These are phyloP conservation scores for Callospermophilus lateralis DNA, from an alignment of 2,113 vertebrate species.

Conservation along the genomic window DNA sequence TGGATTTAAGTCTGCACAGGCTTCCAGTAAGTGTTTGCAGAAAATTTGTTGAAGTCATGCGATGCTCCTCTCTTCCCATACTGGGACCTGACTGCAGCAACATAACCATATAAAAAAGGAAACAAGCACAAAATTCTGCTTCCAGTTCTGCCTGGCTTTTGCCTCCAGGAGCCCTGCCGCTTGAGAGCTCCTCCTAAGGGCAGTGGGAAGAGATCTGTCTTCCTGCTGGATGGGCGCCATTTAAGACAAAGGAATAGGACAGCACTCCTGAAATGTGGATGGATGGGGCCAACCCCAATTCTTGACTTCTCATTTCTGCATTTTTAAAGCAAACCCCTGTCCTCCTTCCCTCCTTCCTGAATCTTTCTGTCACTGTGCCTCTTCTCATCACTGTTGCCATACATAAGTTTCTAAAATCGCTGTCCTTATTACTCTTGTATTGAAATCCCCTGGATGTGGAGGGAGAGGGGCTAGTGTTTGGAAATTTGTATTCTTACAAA, in stretches of 20 bases:
- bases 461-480: not conserved
- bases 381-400: not conserved
- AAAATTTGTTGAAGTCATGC: not conserved
- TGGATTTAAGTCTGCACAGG: not conserved
- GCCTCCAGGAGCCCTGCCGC: not conserved
- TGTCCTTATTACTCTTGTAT: not conserved
- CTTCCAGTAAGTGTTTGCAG: not conserved
- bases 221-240: not conserved
- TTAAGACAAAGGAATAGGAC: not conserved
- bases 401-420: not conserved
- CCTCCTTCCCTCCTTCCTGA: not conserved
- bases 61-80: not conserved
- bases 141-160: not conserved
- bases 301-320: not conserved
- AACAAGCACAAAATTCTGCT: not conserved
- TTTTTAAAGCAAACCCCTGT: not conserved
- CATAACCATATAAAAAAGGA: not conserved
- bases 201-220: not conserved
- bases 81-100: not conserved
- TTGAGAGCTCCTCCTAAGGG: not conserved
- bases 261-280: not conserved
- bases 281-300: rapidly evolving
- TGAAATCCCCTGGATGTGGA: not conserved
- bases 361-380: not conserved
- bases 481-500: not conserved